Percentiles rank a stretch among this genome's conserved stretches.
phyloP scores from a whole-genome alignment of 1,140 invertebrate species.

The Drosophila insularis region DNA sequence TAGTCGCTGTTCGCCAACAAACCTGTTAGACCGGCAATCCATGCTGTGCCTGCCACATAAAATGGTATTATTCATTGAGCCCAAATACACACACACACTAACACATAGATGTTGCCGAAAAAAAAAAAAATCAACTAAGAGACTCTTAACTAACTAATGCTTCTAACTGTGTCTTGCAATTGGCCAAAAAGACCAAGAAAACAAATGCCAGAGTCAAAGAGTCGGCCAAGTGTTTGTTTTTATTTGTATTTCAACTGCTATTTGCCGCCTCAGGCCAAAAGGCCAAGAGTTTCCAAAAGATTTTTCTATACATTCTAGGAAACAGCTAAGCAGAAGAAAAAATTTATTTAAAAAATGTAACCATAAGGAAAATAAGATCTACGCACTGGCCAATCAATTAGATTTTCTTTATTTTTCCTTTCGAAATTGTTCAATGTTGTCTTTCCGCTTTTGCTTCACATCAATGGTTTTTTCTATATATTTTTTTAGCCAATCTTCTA shows the following conservation, averaged over 20 bases:
- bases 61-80: slow-evolving; percentile 61
- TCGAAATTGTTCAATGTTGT: slow-evolving; percentile 36
- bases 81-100: slow-evolving; percentile 48
- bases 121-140: slow-evolving; percentile 17
- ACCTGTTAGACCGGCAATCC: slow-evolving; percentile 72
- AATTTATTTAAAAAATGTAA: slow-evolving; percentile 2
- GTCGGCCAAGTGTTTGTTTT: slow-evolving; percentile 50
- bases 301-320: slow-evolving; percentile 35
- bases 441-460: slow-evolving; percentile 48
- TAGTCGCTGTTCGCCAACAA: slow-evolving; percentile 49
- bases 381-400: not conserved
- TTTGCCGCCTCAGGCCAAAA: slow-evolving; percentile 37
- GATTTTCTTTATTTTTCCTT: slow-evolving; percentile 42
- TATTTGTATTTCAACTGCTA: slow-evolving; percentile 25
- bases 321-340: not conserved
- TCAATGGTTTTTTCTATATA: slow-evolving; percentile 29
- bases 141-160: slow-evolving; percentile 58
- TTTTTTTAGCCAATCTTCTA: slow-evolving; percentile 51
- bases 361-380: slow-evolving; percentile 15
- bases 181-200: slow-evolving; percentile 30
- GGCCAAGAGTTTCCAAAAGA: slow-evolving; percentile 39
- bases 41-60: slow-evolving; percentile 56
- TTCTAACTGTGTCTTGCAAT: slow-evolving; percentile 73
- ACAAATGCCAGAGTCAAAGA: slow-evolving; percentile 51
- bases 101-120: slow-evolving; percentile 34